These are phyloP conservation scores for Arctia plantaginis DNA, from an alignment of 2,888 invertebrate species.

Conservation along the genomic window DNA sequence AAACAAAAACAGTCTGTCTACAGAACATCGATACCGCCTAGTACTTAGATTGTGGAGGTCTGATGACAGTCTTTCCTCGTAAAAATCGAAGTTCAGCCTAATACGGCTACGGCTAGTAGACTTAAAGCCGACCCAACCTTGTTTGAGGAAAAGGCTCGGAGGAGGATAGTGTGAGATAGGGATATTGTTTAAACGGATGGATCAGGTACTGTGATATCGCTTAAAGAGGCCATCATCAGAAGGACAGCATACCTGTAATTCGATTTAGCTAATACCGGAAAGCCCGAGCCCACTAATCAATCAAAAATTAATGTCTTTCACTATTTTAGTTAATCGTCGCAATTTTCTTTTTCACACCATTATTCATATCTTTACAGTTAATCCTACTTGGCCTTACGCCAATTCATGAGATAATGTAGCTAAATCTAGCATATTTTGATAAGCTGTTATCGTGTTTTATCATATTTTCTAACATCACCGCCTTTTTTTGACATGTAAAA, in stretches of 20 bases:
- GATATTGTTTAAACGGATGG: background rate
- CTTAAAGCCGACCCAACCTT: no score
- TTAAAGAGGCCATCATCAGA: no score
- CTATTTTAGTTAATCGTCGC: background rate
- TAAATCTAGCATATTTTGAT: background rate
- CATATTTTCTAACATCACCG: background rate
- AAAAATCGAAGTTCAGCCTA: no score
- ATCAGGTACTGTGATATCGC: background rate
- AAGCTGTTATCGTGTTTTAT: slow-evolving; percentile 6
- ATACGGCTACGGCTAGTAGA: no score
- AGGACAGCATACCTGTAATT: background rate
- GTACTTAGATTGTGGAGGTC: no score
- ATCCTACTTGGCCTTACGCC: slow-evolving; percentile 13
- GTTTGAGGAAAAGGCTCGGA: no score
- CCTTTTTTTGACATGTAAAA: background rate
- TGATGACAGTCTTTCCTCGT: no score
- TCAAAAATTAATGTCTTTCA: background rate
- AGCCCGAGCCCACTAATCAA: background rate
- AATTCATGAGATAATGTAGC: slow-evolving; percentile 13
- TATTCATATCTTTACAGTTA: slow-evolving; percentile 2
- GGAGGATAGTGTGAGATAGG: no score
- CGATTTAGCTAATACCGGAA: background rate
- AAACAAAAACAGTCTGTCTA: no score
- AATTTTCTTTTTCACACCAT: background rate
- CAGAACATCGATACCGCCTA: no score